Percentiles rank a stretch among this genome's conserved stretches.
phyloP scores from a whole-genome alignment of 35 echinoderm and acorn worm species.

The Nesometra sesokonis region DNA sequence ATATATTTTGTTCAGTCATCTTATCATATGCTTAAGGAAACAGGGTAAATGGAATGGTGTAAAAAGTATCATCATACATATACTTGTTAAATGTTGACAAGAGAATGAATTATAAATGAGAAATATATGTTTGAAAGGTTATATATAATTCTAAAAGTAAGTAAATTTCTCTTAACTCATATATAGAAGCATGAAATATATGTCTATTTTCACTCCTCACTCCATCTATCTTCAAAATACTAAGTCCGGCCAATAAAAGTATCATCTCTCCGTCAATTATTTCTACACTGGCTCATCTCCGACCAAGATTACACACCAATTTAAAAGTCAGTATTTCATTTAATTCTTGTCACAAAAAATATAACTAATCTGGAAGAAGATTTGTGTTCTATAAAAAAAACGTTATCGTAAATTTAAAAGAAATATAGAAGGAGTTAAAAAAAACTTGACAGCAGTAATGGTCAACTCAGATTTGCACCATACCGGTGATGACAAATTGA shows the following conservation, averaged over 20 bases:
- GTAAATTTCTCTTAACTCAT: no score
- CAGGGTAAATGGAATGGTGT: no score
- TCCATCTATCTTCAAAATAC: background rate
- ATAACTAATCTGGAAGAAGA: background rate
- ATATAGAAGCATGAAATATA: no score
- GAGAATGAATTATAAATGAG: no score
- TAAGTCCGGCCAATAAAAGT: background rate
- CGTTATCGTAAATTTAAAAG: background rate
- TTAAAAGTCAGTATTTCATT: background rate
- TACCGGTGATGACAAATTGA: background rate
- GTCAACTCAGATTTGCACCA: background rate
- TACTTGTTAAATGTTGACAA: no score
- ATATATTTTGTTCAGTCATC: no score
- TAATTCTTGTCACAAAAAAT: background rate
- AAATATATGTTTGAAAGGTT: no score
- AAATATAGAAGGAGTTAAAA: background rate
- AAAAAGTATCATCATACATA: no score
- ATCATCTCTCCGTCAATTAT: background rate
- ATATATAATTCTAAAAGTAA: no score
- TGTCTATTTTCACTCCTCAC: background rate
- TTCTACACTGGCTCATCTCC: background rate
- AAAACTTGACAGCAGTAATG: background rate
- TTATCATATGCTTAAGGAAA: no score
- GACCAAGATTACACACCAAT: background rate
- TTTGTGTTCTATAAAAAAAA: background rate